Evolutionary conservation across 1,140 invertebrate genomes (phyloP).

Genomic region (Mya arenaria): DNA sequence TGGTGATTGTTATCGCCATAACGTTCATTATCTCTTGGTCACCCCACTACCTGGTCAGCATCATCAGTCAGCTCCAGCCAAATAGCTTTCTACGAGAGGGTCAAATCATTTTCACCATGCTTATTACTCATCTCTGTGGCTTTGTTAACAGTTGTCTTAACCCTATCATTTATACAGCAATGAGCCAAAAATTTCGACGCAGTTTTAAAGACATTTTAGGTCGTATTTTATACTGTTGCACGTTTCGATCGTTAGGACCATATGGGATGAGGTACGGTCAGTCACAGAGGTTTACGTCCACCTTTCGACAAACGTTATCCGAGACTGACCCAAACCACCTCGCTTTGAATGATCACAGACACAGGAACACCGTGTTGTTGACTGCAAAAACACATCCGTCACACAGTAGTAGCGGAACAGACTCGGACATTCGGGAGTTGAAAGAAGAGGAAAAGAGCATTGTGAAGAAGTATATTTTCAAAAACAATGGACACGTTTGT

Average conservation of each 20-base stretch:
- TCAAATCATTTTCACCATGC: slow-evolving; percentile 83
- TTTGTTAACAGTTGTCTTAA: slow-evolving; percentile 88
- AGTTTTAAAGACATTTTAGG: slow-evolving; percentile 67
- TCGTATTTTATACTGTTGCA: slow-evolving; percentile 56
- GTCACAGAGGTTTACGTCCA: slow-evolving; percentile 29
- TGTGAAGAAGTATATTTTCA: slow-evolving; percentile 37
- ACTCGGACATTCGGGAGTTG: neutral
- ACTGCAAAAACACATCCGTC: slow-evolving; percentile 26
- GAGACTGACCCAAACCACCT: slow-evolving; percentile 46
- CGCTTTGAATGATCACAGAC: slow-evolving; percentile 1
- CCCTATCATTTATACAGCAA: slow-evolving; percentile 88
- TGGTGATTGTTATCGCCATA: slow-evolving; percentile 81
- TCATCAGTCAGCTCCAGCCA: slow-evolving; percentile 79
- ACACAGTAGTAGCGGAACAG: slow-evolving; percentile 49
- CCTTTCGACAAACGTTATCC: slow-evolving; percentile 32
- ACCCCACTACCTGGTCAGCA: slow-evolving; percentile 81
- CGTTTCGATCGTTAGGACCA: slow-evolving; percentile 3
- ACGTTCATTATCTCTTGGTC: slow-evolving; percentile 82
- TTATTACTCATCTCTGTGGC: slow-evolving; percentile 81
- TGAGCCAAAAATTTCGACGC: slow-evolving; percentile 81
- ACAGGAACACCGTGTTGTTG: slow-evolving; percentile 2
- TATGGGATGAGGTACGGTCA: slow-evolving; percentile 6
- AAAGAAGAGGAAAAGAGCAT: neutral
- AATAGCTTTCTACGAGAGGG: slow-evolving; percentile 79
- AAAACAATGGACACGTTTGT: neutral